These are phyloP conservation scores for Notolabrus celidotus DNA, from an alignment of 2,797 vertebrate genomes.

Conservation along the genomic window DNA sequence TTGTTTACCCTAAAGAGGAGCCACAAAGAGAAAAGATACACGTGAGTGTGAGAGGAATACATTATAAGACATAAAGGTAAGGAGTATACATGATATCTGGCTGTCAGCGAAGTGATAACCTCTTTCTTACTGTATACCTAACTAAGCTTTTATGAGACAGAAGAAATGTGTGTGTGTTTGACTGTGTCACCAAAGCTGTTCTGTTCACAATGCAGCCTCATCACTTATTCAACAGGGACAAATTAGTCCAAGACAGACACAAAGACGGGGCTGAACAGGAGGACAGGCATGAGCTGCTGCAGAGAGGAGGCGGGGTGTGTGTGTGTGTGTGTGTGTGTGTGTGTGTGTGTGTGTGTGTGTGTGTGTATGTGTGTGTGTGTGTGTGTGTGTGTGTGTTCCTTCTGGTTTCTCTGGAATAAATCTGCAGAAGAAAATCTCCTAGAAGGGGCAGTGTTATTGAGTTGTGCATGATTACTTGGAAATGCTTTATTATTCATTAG, in stretches of 20 bases:
- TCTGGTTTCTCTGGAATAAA: constrained; percentile 57
- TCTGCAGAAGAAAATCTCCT: too few species aligned
- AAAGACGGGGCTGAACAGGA: constrained; percentile 41
- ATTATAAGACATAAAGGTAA: too few species aligned
- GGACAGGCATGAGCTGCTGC: constrained; percentile 36
- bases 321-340: constrained; percentile 28
- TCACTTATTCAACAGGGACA: constrained; percentile 76
- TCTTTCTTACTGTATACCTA: neutral
- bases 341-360: constrained; percentile 31
- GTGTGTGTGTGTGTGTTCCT: constrained; percentile 24
- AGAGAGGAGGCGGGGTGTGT: constrained; percentile 27
- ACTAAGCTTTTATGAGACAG: neutral
- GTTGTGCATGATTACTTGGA: neutral
- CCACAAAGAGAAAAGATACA: too few species aligned
- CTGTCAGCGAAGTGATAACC: too few species aligned
- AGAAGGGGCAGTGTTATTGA: constrained; percentile 16
- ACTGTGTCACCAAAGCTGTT: constrained; percentile 31
- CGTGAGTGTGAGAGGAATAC: too few species aligned
- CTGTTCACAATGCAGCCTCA: constrained; percentile 34
- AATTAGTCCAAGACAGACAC: constrained; percentile 65
- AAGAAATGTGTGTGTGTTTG: neutral
- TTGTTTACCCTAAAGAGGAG: too few species aligned
- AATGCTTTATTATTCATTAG: neutral
- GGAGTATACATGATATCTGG: too few species aligned
- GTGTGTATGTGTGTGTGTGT: constrained; percentile 30